Base-by-base conservation (phyloP, 35 echinoderm and acorn worm genomes). In the Apostichopus parvimensis region DNA sequence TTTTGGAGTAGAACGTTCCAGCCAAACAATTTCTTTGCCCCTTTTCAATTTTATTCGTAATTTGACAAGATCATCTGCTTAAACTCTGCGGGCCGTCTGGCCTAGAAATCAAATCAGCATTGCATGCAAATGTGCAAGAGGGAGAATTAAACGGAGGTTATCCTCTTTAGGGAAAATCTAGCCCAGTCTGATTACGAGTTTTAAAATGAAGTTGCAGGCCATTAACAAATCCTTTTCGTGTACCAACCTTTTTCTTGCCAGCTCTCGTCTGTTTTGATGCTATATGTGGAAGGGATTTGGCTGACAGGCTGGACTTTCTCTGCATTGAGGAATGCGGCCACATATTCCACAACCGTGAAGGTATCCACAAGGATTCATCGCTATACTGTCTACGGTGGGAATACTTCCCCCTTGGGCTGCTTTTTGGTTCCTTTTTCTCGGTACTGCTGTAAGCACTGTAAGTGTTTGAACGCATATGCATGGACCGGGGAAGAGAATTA, bases 381-480 rank as follows among this genome's bases (percentile, higher is more conserved):
- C 89, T 91, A 73, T 78, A 79, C 25, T 91, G 89, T 26, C 89
- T 77, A 3, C 89, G 89, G 55, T 91, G 89, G 9, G 89, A 91
- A 54, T 61, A 91, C 17, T 52, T 8, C 5, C 86, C 86, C 13
- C 6, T 0, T 15, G 61, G 55, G 57, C 23, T 59, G 20, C 56
- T 88, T 26, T 73, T 68, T 6, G 26, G 61, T 52, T 54, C 86
- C 53, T 45, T 45, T 71, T 26, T 25, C 15, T 88, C n/a, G 62
- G 71, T 57, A 22, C 25, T 15, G 8, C 20, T 72, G 64, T 52
- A 88, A 53, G 86, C 86, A 5, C 86, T 66, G 61, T 72, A 88
- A 73, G 86, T 88, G 61, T 88, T 68, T 18, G 86, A 68, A 17
- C 86, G 20, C 20, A 52, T 68, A 34, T 88, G 54, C 22, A 88